A percentile compares a stretch with the other conserved stretches of the same genome.
These are phyloP conservation scores for Trogon surrucura DNA, from an alignment of 2,113 vertebrate genomes.

Conservation along the genomic window DNA sequence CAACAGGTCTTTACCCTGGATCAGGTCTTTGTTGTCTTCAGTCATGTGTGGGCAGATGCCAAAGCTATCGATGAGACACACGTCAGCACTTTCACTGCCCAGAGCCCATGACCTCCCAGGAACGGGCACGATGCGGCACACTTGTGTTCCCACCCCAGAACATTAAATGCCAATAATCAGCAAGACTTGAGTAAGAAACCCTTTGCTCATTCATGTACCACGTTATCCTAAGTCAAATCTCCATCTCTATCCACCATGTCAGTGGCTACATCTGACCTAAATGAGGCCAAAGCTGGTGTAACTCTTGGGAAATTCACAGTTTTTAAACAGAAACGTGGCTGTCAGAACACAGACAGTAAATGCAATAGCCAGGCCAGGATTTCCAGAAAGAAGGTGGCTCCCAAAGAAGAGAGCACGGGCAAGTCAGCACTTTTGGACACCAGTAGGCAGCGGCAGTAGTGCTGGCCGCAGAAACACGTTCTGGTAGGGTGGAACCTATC, in stretches of 20 bases:
- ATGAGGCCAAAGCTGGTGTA: not conserved
- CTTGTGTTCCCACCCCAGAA: not conserved
- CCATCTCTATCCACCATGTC: not conserved
- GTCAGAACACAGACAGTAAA: not conserved
- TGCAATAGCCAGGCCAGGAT: not conserved
- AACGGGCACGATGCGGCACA: not conserved
- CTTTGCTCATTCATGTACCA: not conserved
- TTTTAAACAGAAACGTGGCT: not conserved
- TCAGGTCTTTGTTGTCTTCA: slow-evolving; percentile 94
- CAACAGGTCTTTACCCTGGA: slow-evolving; percentile 91
- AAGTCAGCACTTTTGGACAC: not conserved
- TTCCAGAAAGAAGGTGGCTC: not conserved
- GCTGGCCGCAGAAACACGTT: not conserved
- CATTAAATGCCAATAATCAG: not conserved
- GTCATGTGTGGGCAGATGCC: slow-evolving; percentile 97
- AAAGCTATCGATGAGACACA: slow-evolving; percentile 76
- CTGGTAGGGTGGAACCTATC: not conserved
- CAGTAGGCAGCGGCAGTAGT: not conserved
- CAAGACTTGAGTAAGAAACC: not conserved
- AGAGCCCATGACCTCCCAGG: not conserved
- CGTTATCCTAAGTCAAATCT: not conserved
- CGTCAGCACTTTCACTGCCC: not conserved
- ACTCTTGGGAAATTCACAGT: not conserved
- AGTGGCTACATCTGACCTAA: not conserved
- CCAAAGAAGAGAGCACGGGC: not conserved